Evolutionary conservation across 2,888 invertebrate genomes (phyloP), one percentile per base, ranked within the genome.

Genomic region (Hoplodrina ambigua): DNA sequence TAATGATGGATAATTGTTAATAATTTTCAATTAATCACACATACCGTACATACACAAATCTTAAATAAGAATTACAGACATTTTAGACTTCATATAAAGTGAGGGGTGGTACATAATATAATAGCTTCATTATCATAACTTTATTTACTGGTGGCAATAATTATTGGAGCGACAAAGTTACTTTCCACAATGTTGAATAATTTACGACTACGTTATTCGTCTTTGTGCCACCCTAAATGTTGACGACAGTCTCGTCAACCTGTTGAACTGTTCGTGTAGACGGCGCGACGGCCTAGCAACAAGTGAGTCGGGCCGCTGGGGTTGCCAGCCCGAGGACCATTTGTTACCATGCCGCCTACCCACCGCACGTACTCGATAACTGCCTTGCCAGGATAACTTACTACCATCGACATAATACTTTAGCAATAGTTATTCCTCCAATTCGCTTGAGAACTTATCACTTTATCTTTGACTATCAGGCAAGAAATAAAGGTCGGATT

Each of bases 231-330:
- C 55, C 58, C 50, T 41, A 61, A 59, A 73, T 66, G 54, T 61
- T 74, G 46, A 49, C 54, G n/a, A 74, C 56, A 53, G 53, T 53
- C 33, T 60, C 19, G 41, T 59, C 59, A 71, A 83, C 83, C 71
- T 83, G 83, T 83, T 83, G 83, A 78, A 54, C 50, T 53, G 77
- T 66, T 52, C 19, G n/a, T 55, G 30, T 50, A 49, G 46, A 50
- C 53, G 59, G 46, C 60, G 33, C 50, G 57, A 46, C 60, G 33
- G 69, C 63, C 19, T 75, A 71, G 83, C 83, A 83, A 83, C 83
- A 83, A 83, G 83, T 83, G 75, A 20, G 70, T 58, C 72, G 75
- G 17, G 70, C 54, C 72, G 70, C 63, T 46, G 44, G 59, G 61
- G 71, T 75, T 60, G 44, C 75, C 63, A 73, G 75, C 72, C 59